Base-by-base conservation (phyloP, 2,888 invertebrate genomes). In the Drosophila meridiana region DNA sequence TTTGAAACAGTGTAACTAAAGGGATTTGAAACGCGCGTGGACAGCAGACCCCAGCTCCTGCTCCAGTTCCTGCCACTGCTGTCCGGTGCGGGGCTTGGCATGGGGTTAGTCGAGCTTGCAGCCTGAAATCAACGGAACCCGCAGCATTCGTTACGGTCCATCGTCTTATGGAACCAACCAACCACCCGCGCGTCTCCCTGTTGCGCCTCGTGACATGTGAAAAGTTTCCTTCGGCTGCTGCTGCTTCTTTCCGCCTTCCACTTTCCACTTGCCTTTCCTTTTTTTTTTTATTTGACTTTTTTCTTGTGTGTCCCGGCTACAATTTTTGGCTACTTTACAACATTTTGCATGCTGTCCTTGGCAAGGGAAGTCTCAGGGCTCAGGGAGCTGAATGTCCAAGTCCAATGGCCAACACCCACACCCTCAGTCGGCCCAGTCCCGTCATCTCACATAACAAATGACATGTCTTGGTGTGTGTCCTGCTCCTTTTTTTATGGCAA, bases 1-100 rank as follows among this genome's bases (percentile, higher is more conserved):
- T 91, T 91, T 90, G 91, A 83, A 89, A 89, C 84, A 91, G 87
- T 91, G 91, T 88, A 90, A 86, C 91, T 83, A 90, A 91, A 83
- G 80, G 89, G 90, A 91, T 91, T 91, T 84, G 87, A 78, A 81
- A 87, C 83, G 91, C 90, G 79, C 87, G 90, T 87, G 90, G 73
- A 83, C 78, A 72, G 34, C 70, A 58, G 48, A 13, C 52, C 43
- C 30, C 42, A 30, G 56, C 36, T 60, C 58, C 71, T 40, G 4
- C 20, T 47, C 30, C 59, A 53, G 43, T 30, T 62, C 42, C 58
- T 69, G 47, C 42, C 45, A 20, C 52, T 52, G 36, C n/a, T 79
- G 76, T 75, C 68, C 58, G 69, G 63, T 42, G 47, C 48, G 36
- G 43, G 13, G 30, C 42, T 20, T 30, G 26, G 45, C 3, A 34